phyloP scores from a whole-genome alignment of 2,888 invertebrate genomes.

The Lissonota sp. region DNA sequence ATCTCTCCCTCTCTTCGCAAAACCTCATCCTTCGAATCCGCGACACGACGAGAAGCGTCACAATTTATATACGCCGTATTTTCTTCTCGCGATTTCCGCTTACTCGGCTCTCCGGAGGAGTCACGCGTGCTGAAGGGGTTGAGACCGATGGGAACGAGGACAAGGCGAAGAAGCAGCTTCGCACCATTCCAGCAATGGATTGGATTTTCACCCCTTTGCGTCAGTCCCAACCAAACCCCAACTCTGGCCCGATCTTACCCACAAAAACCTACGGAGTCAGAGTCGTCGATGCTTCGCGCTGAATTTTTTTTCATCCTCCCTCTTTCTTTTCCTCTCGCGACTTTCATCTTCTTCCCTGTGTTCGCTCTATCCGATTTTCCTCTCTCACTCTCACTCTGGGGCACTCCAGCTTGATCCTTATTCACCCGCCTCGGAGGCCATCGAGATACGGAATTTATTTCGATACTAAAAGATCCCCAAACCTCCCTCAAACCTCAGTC shows the following conservation, averaged over 20 bases:
- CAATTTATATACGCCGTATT: slow-evolving; percentile 63
- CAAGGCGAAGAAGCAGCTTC: slow-evolving; percentile 13
- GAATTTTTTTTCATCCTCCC: slow-evolving; percentile 29
- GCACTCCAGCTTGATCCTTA: background rate
- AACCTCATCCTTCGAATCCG: background rate
- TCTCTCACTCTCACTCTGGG: background rate
- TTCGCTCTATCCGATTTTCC: slow-evolving; percentile 21
- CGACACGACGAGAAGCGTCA: slow-evolving; percentile 46
- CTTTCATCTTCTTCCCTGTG: slow-evolving; percentile 23
- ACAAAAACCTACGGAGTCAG: background rate
- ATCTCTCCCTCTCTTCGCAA: background rate
- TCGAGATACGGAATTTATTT: slow-evolving; percentile 64
- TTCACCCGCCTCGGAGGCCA: slow-evolving; percentile 33
- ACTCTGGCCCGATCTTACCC: too few species aligned
- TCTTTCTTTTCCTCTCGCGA: slow-evolving; percentile 16
- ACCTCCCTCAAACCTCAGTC: slow-evolving; percentile 2
- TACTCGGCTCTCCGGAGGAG: slow-evolving; percentile 55
- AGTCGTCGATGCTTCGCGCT: slow-evolving; percentile 39
- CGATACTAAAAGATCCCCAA: slow-evolving; percentile 63
- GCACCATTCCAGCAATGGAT: slow-evolving; percentile 31
- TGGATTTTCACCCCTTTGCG: slow-evolving; percentile 49
- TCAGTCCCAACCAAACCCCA: slow-evolving; percentile 21
- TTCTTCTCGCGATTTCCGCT: slow-evolving; percentile 59
- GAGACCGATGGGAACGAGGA: slow-evolving; percentile 12
- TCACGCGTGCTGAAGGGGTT: slow-evolving; percentile 52